Conservation (phyloP, 2,797 vertebrate species). For the Otolemur crassicaudatus region DNA sequence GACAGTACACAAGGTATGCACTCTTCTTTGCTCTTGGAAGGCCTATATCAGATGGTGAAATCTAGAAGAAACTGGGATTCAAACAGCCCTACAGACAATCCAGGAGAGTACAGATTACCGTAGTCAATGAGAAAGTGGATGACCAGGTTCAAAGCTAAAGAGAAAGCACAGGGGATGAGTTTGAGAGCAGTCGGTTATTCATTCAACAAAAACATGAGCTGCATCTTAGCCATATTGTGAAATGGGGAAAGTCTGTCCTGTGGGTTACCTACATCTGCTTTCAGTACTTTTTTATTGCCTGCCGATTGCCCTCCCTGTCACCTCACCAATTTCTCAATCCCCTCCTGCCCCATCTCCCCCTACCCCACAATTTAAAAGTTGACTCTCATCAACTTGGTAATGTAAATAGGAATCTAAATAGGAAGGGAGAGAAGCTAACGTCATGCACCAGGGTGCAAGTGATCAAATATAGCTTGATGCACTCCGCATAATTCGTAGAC, state of each 20-base stretch:
- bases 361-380: neutral
- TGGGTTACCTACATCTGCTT: neutral
- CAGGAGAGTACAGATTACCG: neutral
- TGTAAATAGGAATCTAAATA: neutral
- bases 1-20: neutral
- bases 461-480: neutral
- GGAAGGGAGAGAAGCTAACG: neutral
- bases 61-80: neutral
- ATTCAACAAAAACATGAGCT: neutral
- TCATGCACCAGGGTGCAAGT: accelerated
- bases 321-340: neutral
- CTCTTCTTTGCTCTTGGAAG: neutral
- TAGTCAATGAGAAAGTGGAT: neutral
- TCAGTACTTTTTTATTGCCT: neutral
- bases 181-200: neutral
- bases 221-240: neutral
- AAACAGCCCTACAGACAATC: neutral
- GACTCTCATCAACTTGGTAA: neutral
- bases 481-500: neutral
- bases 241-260: neutral
- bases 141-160: neutral
- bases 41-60: neutral
- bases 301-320: neutral
- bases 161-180: neutral
- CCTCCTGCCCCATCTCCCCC: neutral